Evolutionary conservation across 1,140 invertebrate species (phyloP).

Genomic region (Paramacrobiotus metropolitanus): DNA sequence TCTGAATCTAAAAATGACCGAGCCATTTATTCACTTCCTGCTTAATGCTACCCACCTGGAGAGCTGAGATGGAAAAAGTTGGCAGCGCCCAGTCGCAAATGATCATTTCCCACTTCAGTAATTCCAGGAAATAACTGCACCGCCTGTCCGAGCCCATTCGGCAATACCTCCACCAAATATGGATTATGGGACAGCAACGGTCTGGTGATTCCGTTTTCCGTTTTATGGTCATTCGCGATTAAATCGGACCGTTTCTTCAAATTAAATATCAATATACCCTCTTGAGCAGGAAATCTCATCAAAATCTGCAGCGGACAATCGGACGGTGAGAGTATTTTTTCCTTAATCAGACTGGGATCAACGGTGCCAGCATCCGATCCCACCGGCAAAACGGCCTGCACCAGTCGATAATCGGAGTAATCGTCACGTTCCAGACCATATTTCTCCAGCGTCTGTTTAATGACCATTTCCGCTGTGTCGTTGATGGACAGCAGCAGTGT

Average conservation of each 20-base stretch:
- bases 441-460: conserved; percentile 87
- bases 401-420: conserved; percentile 68
- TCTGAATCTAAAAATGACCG: too few species aligned
- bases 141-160: conserved; percentile 6
- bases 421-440: conserved; percentile 74
- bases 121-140: conserved; percentile 10
- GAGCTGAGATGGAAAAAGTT: not conserved
- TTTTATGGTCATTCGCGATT: too few species aligned
- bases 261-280: not conserved
- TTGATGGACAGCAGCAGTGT: conserved; percentile 75
- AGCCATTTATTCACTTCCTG: too few species aligned
- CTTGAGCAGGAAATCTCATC: conserved; percentile 6
- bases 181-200: not conserved
- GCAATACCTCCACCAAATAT: not conserved
- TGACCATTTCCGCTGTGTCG: conserved; percentile 69
- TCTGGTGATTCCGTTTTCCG: conserved; percentile 3
- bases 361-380: not conserved
- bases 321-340: not conserved
- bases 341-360: conserved; percentile 6
- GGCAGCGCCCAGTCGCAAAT: not conserved
- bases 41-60: too few species aligned
- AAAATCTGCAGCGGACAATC: conserved; percentile 10
- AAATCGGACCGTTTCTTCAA: not conserved
- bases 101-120: conserved; percentile 11
- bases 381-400: conserved; percentile 39